A percentile compares a stretch with the other conserved stretches of the same genome.
phyloP scores from a whole-genome alignment of 1,140 invertebrate genomes.

The Laupala kohalensis region DNA sequence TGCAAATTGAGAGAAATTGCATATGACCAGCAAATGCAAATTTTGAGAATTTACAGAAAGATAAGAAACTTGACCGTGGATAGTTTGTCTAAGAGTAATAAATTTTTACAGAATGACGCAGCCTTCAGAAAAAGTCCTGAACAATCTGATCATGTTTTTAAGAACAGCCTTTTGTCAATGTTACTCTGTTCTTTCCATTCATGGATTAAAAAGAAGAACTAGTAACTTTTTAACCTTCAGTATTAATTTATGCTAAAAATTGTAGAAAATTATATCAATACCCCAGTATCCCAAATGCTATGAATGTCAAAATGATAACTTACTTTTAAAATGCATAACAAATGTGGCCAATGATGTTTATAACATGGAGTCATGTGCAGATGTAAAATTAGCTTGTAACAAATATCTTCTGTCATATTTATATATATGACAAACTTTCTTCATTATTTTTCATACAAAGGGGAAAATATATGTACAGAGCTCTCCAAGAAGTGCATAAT shows the following conservation, averaged over 20 bases:
- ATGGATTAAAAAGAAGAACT: constrained; percentile 1
- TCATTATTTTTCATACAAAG: constrained; percentile 4
- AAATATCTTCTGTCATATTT: constrained; percentile 9
- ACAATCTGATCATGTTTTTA: not conserved
- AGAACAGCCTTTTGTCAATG: not conserved
- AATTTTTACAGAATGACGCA: not conserved
- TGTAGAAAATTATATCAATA: constrained; percentile 13
- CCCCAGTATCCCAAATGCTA: constrained; percentile 11
- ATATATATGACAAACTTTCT: not conserved
- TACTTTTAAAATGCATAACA: constrained; percentile 15
- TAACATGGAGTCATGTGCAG: constrained; percentile 13
- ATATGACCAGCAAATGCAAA: not conserved
- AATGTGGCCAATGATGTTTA: constrained; percentile 11
- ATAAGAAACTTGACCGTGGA: not conserved
- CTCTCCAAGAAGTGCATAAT: constrained; percentile 8
- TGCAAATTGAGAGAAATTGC: not conserved
- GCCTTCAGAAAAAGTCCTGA: not conserved
- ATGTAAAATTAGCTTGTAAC: constrained; percentile 16
- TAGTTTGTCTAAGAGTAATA: not conserved
- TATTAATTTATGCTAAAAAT: constrained; percentile 14
- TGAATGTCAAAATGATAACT: constrained; percentile 10
- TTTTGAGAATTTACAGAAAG: not conserved
- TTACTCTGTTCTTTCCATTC: not conserved
- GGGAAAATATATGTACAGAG: constrained; percentile 11
- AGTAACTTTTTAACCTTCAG: not conserved